These are phyloP conservation scores for Yponomeuta sedellus DNA, from an alignment of 2,888 invertebrate species.

Conservation along the genomic window DNA sequence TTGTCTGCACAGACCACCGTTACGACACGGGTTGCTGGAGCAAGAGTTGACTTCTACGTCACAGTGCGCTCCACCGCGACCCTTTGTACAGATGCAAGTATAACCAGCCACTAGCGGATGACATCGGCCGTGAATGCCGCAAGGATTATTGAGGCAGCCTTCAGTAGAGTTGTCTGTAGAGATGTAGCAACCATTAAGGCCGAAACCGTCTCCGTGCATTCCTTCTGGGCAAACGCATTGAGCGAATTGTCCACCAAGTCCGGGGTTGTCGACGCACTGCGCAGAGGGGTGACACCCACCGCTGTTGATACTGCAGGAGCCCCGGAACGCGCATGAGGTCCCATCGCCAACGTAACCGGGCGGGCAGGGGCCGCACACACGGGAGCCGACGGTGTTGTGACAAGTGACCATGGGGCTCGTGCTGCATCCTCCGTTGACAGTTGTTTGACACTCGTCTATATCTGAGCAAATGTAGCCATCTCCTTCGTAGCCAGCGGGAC, in stretches of 20 bases:
- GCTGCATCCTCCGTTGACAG: constrained; percentile 95
- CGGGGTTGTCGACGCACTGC: constrained; percentile 82
- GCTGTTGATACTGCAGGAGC: constrained; percentile 83
- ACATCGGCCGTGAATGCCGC: constrained; percentile 78
- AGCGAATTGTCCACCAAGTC: constrained; percentile 70
- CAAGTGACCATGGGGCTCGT: constrained; percentile 86
- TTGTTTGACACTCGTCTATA: constrained; percentile 89
- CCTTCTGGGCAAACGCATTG: constrained; percentile 88
- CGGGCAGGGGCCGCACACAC: constrained; percentile 91
- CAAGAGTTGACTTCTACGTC: constrained; percentile 78
- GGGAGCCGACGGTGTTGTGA: constrained; percentile 91
- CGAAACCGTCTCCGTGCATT: constrained; percentile 87
- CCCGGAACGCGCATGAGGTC: constrained; percentile 80
- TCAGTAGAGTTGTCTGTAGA: constrained; percentile 39
- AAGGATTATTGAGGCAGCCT: constrained; percentile 71
- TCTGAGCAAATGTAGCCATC: constrained; percentile 92
- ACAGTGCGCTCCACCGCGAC: constrained; percentile 81
- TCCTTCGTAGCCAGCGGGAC: constrained; percentile 90
- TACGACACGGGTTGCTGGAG: constrained; percentile 83
- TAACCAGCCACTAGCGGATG: constrained; percentile 58
- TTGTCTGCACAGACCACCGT: constrained; percentile 84
- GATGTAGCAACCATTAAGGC: constrained; percentile 83
- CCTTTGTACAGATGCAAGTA: constrained; percentile 76
- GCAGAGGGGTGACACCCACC: constrained; percentile 92
- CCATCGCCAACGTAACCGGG: constrained; percentile 92